These are phyloP conservation scores for Epinotia bilunana DNA, from an alignment of 2,888 invertebrate species.

Conservation along the genomic window DNA sequence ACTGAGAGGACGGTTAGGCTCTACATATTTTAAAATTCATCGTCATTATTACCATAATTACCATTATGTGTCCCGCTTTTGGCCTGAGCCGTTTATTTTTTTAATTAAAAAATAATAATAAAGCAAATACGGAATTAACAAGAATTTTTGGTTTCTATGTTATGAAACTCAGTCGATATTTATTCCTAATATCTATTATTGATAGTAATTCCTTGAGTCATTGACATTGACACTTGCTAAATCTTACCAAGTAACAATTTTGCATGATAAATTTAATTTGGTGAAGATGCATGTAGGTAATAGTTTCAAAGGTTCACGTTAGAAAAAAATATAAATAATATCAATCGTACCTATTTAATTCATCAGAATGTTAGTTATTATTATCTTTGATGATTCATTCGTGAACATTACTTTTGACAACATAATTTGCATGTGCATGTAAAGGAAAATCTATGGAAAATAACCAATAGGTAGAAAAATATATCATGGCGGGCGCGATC, in stretches of 20 bases:
- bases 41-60: not conserved
- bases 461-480: not conserved
- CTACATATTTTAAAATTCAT: not conserved
- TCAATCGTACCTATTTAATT: no score
- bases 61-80: no score
- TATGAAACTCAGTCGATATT: not conserved
- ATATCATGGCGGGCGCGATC: not conserved
- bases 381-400: not conserved
- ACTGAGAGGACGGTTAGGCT: not conserved
- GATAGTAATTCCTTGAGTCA: not conserved
- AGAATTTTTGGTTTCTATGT: not conserved
- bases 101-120: no score
- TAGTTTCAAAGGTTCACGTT: no score
- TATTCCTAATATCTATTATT: no score
- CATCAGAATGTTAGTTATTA: not conserved
- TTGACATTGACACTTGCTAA: not conserved
- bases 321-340: no score
- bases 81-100: no score
- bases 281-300: not conserved
- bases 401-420: not conserved
- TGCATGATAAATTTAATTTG: not conserved
- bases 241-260: not conserved
- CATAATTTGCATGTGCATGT: slow-evolving; percentile 39
- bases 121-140: not conserved
- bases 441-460: not conserved